Evolutionary conservation across 2,113 vertebrate genomes (phyloP).

Genomic region (Gymnarchus niloticus): DNA sequence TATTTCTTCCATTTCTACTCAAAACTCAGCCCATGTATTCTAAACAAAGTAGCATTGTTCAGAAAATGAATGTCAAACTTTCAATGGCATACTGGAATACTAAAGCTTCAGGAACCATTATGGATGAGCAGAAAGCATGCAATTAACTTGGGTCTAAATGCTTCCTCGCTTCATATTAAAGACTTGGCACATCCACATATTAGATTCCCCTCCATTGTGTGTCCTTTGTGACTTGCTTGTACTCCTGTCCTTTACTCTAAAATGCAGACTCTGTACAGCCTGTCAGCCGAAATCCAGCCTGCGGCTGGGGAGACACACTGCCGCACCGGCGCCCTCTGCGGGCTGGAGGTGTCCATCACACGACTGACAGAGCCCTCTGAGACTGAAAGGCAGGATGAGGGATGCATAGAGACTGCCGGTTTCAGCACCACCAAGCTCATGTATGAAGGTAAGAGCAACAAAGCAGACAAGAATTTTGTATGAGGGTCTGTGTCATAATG

Average conservation of each 20-base stretch:
- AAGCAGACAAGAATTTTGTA: neutral
- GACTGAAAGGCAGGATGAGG: slow-evolving; percentile 76
- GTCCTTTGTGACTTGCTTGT: neutral
- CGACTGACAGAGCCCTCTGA: slow-evolving; percentile 75
- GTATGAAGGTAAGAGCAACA: slow-evolving; percentile 80
- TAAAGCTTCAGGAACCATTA: neutral
- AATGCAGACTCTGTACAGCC: slow-evolving; percentile 80
- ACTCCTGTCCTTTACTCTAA: neutral
- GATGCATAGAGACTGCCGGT: slow-evolving; percentile 69
- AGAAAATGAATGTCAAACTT: neutral
- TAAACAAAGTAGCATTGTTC: neutral
- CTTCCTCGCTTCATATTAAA: too few relatives aligned
- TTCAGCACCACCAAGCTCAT: slow-evolving; percentile 81
- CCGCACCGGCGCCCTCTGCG: slow-evolving; percentile 81
- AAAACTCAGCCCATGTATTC: neutral
- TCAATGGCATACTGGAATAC: neutral
- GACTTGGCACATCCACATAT: neutral
- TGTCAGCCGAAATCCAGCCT: slow-evolving; percentile 78
- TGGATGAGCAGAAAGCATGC: neutral
- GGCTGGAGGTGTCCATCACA: slow-evolving; percentile 81
- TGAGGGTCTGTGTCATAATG: slow-evolving; percentile 8
- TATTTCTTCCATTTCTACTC: neutral
- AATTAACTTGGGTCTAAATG: neutral
- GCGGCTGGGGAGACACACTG: slow-evolving; percentile 72
- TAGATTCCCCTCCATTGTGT: neutral